phyloP scores from a whole-genome alignment of 30 jellyfish, hydroid and myxozoan genomes.

The Cassiopea xamachana region DNA sequence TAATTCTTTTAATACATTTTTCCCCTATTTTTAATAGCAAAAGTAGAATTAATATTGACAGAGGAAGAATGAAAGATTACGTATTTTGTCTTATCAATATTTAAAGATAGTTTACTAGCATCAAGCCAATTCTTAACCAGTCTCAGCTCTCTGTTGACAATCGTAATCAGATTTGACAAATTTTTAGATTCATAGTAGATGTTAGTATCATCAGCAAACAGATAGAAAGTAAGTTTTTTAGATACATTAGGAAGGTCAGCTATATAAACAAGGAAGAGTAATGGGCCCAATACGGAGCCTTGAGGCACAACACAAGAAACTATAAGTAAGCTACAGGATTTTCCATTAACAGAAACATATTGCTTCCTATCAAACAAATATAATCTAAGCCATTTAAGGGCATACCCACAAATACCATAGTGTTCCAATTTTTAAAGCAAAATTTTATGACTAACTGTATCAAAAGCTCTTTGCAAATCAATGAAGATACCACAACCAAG shows the following conservation, averaged over 20 bases:
- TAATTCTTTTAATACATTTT: not conserved
- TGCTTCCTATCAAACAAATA: slow-evolving; percentile 8
- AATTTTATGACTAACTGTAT: slow-evolving; percentile 34
- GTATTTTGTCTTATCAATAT: slow-evolving; percentile 26
- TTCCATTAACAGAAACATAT: slow-evolving; percentile 30
- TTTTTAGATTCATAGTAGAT: slow-evolving; percentile 22
- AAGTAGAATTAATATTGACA: not conserved
- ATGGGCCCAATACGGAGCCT: slow-evolving; percentile 41
- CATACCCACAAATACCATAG: slow-evolving; percentile 52
- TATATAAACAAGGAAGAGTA: slow-evolving; percentile 21
- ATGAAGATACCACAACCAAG: slow-evolving; percentile 1
- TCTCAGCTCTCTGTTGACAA: slow-evolving; percentile 4
- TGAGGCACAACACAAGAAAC: slow-evolving; percentile 38
- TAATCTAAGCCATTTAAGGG: slow-evolving; percentile 22
- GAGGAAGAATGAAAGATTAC: slow-evolving; percentile 22
- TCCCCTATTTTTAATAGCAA: not conserved
- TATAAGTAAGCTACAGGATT: not conserved
- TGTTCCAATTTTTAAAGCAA: slow-evolving; percentile 14
- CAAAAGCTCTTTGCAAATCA: slow-evolving; percentile 30
- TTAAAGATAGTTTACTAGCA: slow-evolving; percentile 16
- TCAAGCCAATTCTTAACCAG: slow-evolving; percentile 20
- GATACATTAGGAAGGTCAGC: slow-evolving; percentile 24
- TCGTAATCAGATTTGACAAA: not conserved
- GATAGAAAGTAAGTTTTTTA: slow-evolving; percentile 11
- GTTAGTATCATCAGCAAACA: slow-evolving; percentile 44